Percentiles rank a stretch among this genome's conserved stretches.
These are phyloP conservation scores for Arctia plantaginis DNA, from an alignment of 2,888 invertebrate species.

Conservation along the genomic window DNA sequence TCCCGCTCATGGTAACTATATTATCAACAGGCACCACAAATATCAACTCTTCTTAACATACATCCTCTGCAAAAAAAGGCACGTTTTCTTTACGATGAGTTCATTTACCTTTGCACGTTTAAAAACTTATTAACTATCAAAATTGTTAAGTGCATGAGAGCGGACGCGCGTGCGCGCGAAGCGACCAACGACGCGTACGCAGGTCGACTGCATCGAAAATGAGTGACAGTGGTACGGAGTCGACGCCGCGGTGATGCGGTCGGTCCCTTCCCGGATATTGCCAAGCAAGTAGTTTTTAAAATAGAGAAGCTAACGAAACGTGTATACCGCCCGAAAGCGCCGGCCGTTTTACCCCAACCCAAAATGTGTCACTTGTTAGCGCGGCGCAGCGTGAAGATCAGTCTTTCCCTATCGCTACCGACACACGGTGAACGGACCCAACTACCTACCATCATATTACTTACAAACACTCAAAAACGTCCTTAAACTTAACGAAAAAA, in stretches of 20 bases:
- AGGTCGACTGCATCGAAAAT: slow-evolving; percentile 84
- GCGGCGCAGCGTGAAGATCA: slow-evolving; percentile 61
- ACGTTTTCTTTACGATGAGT: slow-evolving; percentile 64
- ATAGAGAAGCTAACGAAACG: slow-evolving; percentile 86
- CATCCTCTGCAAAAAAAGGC: slow-evolving; percentile 77
- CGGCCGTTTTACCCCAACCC: slow-evolving; percentile 81
- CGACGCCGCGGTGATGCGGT: slow-evolving; percentile 75
- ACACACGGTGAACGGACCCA: slow-evolving; percentile 73
- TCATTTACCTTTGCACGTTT: slow-evolving; percentile 68
- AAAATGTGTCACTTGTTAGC: slow-evolving; percentile 82
- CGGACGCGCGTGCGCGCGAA: slow-evolving; percentile 80
- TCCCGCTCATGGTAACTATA: slow-evolving; percentile 83
- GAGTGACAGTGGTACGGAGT: slow-evolving; percentile 74
- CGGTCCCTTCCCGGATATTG: slow-evolving; percentile 85
- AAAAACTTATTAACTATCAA: slow-evolving; percentile 73
- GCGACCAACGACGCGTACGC: slow-evolving; percentile 83
- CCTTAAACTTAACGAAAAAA: slow-evolving; percentile 62
- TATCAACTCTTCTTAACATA: slow-evolving; percentile 81
- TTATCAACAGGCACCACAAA: slow-evolving; percentile 76
- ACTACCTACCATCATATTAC: slow-evolving; percentile 58
- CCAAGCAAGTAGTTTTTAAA: slow-evolving; percentile 83
- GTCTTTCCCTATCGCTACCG: slow-evolving; percentile 59
- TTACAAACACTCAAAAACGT: slow-evolving; percentile 60
- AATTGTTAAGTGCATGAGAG: slow-evolving; percentile 73
- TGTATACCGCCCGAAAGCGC: slow-evolving; percentile 84